Evolutionary conservation across 2,888 invertebrate genomes (phyloP), one percentile per base, ranked within the genome.

Genomic region (Crossocerus cetratus): DNA sequence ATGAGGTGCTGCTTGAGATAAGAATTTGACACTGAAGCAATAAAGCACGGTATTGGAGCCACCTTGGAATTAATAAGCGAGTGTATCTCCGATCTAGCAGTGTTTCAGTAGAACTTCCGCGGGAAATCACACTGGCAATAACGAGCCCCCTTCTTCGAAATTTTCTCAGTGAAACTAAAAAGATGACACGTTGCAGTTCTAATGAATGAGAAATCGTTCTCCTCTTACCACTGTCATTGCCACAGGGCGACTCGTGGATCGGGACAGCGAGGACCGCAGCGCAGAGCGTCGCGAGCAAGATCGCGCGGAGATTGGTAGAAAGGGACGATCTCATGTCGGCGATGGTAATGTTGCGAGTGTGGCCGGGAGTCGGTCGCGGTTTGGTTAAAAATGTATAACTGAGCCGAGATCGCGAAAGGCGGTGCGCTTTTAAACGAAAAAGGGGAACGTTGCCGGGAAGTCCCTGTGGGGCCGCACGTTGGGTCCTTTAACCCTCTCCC

Each of bases 341-440:
- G 32, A 5, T 32, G 32, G 8, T 32, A 32, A n/a, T n/a, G n/a
- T 32, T 11, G 8, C 1, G 32, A 32, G 32, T 16, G n/a, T 71
- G 63, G 22, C 44, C n/a, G 32, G 32, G 1, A 59, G 60, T 42
- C 68, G 53, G 72, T 61, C 63, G 53, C 59, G 61, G 68, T 58
- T 57, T 62, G 74, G 60, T 76, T 54, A 72, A 75, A 81, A 65
- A 62, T 77, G 53, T 69, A 32, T 32, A 79, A 85, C 84, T 86
- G 84, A 78, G 71, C 63, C 65, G 49, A 23, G 62, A 76, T 72
- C 54, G 56, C 65, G 71, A 71, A 77, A 72, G 66, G 55, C 65
- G 78, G 65, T 61, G 80, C 43, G 79, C 80, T 84, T 85, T 86
- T 86, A 86, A 86, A 82, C 80, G 74, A 83, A 81, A 84, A 84